phyloP scores from a whole-genome alignment of 1,140 invertebrate genomes.

The Zophobas morio region DNA sequence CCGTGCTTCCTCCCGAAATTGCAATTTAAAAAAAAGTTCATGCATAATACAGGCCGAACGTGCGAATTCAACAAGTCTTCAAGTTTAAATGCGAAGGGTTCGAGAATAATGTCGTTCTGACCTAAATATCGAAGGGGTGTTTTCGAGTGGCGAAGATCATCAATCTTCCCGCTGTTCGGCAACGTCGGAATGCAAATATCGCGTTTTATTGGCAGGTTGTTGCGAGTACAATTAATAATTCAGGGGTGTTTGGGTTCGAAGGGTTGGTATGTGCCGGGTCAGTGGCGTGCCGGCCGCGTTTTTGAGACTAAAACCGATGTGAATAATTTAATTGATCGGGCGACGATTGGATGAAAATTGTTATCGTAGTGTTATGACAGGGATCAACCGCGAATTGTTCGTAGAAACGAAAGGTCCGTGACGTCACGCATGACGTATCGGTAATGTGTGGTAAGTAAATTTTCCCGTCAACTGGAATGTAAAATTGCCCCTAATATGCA shows the following conservation, averaged over 20 bases:
- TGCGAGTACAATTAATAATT: conserved; percentile 34
- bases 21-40: no score
- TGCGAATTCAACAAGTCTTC: not conserved
- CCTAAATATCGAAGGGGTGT: not conserved
- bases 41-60: no score
- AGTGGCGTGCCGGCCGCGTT: not conserved
- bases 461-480: no score
- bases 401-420: no score
- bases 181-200: conserved; percentile 31
- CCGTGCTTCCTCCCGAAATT: no score
- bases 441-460: no score
- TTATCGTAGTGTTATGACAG: no score
- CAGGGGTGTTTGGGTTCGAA: conserved; percentile 14
- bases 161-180: conserved; percentile 13
- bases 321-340: not conserved
- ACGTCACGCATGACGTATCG: no score
- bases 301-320: no score
- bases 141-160: not conserved
- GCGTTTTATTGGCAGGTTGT: conserved; percentile 40
- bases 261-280: not conserved
- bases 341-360: no score
- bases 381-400: no score
- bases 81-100: not conserved
- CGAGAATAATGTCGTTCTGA: not conserved
- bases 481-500: no score